phyloP scores from a whole-genome alignment of 2,797 vertebrate species.

The Aplochiton taeniatus region DNA sequence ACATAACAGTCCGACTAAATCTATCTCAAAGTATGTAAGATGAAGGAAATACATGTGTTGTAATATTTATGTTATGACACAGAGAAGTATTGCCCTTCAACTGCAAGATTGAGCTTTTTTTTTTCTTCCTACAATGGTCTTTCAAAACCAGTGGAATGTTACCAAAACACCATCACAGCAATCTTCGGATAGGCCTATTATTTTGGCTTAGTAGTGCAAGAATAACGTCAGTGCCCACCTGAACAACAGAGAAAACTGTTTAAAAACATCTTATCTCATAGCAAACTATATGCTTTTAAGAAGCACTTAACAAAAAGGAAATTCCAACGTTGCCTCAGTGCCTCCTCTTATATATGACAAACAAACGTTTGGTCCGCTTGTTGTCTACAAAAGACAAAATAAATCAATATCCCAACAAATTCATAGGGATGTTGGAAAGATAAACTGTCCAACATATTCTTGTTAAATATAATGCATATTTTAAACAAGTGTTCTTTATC shows the following conservation, averaged over 20 bases:
- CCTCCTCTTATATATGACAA: slow-evolving; percentile 34
- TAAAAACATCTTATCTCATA: slow-evolving; percentile 14
- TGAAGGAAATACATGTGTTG: slow-evolving; percentile 9
- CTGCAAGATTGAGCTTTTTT: slow-evolving; percentile 23
- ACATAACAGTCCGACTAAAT: slow-evolving; percentile 42
- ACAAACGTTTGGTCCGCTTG: slow-evolving; percentile 41
- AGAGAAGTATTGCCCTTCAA: slow-evolving; percentile 12
- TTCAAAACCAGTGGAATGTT: slow-evolving; percentile 27
- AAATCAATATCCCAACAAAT: slow-evolving; percentile 30
- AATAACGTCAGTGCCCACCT: slow-evolving; percentile 36
- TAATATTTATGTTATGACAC: slow-evolving; percentile 9
- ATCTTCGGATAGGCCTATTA: slow-evolving; percentile 14
- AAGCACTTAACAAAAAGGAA: slow-evolving; percentile 43
- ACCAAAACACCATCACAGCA: slow-evolving; percentile 35
- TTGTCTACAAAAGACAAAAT: slow-evolving; percentile 43
- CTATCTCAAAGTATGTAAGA: slow-evolving; percentile 28
- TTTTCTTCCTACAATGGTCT: slow-evolving; percentile 25
- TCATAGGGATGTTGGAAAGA: slow-evolving; percentile 29
- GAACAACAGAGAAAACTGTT: slow-evolving; percentile 21
- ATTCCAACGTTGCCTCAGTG: slow-evolving; percentile 48
- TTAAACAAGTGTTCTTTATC: slow-evolving; percentile 8
- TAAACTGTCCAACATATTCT: slow-evolving; percentile 18
- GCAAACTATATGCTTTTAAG: slow-evolving; percentile 26
- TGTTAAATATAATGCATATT: slow-evolving; percentile 10
- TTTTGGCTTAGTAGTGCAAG: slow-evolving; percentile 58